Percentiles rank a stretch among this genome's conserved stretches.
These are phyloP conservation scores for Caerostris darwini DNA, from an alignment of 1,140 invertebrate genomes.

Conservation along the genomic window DNA sequence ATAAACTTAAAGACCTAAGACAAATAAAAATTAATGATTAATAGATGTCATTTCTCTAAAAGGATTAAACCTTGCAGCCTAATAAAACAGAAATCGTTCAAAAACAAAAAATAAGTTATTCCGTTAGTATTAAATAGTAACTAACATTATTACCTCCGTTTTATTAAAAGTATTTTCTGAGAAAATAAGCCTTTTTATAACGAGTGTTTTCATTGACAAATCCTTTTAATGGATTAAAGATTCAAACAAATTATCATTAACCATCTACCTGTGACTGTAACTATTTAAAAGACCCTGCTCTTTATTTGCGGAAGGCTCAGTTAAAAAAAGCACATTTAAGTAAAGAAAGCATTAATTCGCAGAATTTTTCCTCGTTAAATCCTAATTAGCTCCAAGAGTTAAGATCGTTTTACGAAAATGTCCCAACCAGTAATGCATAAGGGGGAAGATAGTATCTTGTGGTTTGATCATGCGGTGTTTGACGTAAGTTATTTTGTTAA, in stretches of 20 bases:
- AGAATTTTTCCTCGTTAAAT: constrained; percentile 15
- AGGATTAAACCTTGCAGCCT: too few relatives aligned
- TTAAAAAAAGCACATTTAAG: not conserved
- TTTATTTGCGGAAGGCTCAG: too few relatives aligned
- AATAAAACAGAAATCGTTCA: too few relatives aligned
- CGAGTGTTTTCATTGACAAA: not conserved
- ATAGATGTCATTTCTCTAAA: too few relatives aligned
- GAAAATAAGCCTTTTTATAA: not conserved
- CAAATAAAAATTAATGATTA: too few relatives aligned
- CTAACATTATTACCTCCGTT: too few relatives aligned
- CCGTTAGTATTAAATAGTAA: too few relatives aligned
- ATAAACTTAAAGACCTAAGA: too few relatives aligned
- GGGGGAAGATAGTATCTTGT: not conserved
- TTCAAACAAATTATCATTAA: constrained; percentile 2
- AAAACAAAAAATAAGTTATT: too few relatives aligned
- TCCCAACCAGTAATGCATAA: not conserved
- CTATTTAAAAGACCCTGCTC: not conserved
- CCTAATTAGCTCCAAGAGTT: not conserved
- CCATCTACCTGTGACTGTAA: not conserved
- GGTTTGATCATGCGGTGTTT: constrained; percentile 44
- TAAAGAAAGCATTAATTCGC: not conserved
- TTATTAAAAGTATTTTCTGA: too few relatives aligned
- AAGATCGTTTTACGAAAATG: not conserved
- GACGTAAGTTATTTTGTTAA: constrained; percentile 31
- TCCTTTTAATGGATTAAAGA: not conserved